A percentile compares a stretch with the other conserved stretches of the same genome.
Conservation (phyloP, 53 echinoderm and acorn worm species). For the Arbacia lixula region DNA sequence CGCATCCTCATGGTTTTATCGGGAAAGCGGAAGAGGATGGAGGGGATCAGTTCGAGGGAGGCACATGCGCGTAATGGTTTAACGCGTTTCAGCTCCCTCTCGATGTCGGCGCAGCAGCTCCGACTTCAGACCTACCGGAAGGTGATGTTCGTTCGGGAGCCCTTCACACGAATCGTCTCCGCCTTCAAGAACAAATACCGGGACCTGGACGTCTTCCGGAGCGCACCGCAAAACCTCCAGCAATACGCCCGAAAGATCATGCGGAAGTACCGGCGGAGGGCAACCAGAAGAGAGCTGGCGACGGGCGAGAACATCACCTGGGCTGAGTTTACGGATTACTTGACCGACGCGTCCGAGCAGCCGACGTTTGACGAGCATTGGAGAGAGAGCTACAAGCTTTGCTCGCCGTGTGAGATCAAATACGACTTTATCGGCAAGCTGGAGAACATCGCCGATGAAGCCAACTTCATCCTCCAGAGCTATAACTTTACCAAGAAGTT, state of each 20-base stretch:
- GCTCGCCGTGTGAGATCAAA: slow-evolving; percentile 87
- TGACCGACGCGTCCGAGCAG: slow-evolving; percentile 52
- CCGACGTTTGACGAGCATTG: slow-evolving; percentile 78
- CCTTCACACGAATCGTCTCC: slow-evolving; percentile 67
- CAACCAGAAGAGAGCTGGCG: slow-evolving; percentile 23
- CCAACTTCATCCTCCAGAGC: slow-evolving; percentile 58
- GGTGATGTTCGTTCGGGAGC: slow-evolving; percentile 76
- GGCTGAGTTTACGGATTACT: slow-evolving; percentile 61
- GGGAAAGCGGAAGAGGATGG: slow-evolving; percentile 30
- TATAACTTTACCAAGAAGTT: slow-evolving; percentile 34
- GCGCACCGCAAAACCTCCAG: slow-evolving; percentile 54
- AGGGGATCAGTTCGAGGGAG: slow-evolving; percentile 67
- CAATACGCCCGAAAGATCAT: slow-evolving; percentile 47
- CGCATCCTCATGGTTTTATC: slow-evolving; percentile 70
- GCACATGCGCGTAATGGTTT: slow-evolving; percentile 70
- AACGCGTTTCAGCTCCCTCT: slow-evolving; percentile 50
- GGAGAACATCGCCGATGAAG: slow-evolving; percentile 69
- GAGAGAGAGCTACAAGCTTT: slow-evolving; percentile 89
- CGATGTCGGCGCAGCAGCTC: slow-evolving; percentile 46
- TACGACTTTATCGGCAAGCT: slow-evolving; percentile 90
- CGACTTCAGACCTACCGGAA: slow-evolving; percentile 69
- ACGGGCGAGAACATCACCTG: slow-evolving; percentile 71
- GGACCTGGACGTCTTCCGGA: slow-evolving; percentile 60
- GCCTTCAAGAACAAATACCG: slow-evolving; percentile 73
- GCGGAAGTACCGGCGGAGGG: slow-evolving; percentile 54